Base-by-base conservation (phyloP, 2,888 invertebrate species). In the Monopis laevigella region DNA sequence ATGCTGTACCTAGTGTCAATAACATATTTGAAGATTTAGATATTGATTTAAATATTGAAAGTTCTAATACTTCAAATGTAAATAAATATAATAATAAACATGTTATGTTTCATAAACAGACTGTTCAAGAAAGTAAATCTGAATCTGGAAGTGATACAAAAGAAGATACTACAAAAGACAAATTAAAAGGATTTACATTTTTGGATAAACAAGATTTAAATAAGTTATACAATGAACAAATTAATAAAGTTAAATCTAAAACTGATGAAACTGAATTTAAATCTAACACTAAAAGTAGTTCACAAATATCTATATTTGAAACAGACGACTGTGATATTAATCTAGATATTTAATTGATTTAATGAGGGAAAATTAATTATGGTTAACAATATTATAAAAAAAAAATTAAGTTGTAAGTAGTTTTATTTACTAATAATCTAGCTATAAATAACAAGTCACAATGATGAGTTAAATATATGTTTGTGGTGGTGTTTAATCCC, bases 291-390 rank as follows among this genome's bases (percentile, higher is more conserved):
- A 16, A 21, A 27, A 27, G 14, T 11, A 58, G 55, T 53, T 77
- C 81, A 24, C 80, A 81, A 58, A 59, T 70, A 54, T 81, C 81
- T 28, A 75, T 82, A 47, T 82, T 82, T 64, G 81, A 82, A 52
- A 73, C 59, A 54, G 66, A 72, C 29, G 77, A 82, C 56, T 78
- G 78, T 69, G 80, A 81, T 65, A 67, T 82, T 50, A 77, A 75
- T 61, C 63, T 83, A 53, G 75, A 82, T 56, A 62, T 82, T 48
- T 78, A 24, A 24, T 24, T 24, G 24, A 24, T 24, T 24, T 24
- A 24, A 24, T 24, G 24, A n/a, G n/a, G n/a, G n/a, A n/a, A n/a
- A n/a, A n/a, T n/a, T n/a, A n/a, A n/a, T n/a, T n/a, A n/a, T n/a
- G n/a, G n/a, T n/a, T n/a, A n/a, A n/a, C n/a, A n/a, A n/a, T n/a